phyloP scores from a whole-genome alignment of 2,797 vertebrate species.

The Sternotherus odoratus region DNA sequence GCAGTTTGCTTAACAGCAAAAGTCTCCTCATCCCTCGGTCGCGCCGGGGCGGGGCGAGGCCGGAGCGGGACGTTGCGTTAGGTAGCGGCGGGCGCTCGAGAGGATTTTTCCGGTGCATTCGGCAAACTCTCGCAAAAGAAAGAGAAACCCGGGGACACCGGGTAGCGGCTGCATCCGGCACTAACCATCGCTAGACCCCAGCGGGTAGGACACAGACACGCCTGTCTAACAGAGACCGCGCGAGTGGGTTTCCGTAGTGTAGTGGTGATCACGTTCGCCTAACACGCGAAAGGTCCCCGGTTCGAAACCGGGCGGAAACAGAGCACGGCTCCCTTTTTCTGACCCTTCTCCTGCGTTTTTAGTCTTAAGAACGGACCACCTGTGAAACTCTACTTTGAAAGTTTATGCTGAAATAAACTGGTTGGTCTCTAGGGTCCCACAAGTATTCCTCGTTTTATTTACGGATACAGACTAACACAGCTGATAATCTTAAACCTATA shows the following conservation, averaged over 20 bases:
- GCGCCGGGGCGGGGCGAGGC: no score
- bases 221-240: fast-evolving
- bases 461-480: no score
- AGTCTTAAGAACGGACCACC: fast-evolving
- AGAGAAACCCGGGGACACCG: neutral
- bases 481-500: no score
- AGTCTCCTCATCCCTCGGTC: no score
- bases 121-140: neutral
- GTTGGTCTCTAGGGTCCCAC: no score
- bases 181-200: fast-evolving
- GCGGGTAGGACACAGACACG: fast-evolving
- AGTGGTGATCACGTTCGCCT: conserved; percentile 84
- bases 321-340: fast-evolving
- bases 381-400: neutral
- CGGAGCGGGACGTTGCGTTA: neutral
- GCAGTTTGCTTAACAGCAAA: no score
- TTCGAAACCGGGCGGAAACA: conserved; percentile 84
- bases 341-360: fast-evolving
- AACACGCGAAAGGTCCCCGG: conserved; percentile 83
- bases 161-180: fast-evolving
- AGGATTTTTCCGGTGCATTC: no score
- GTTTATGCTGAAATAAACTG: no score
- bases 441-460: no score
- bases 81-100: no score
- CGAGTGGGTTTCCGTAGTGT: conserved; percentile 76